Percentiles rank a stretch among this genome's conserved stretches.
These are phyloP conservation scores for Xyrichtys novacula DNA, from an alignment of 2,797 vertebrate genomes.

Conservation along the genomic window DNA sequence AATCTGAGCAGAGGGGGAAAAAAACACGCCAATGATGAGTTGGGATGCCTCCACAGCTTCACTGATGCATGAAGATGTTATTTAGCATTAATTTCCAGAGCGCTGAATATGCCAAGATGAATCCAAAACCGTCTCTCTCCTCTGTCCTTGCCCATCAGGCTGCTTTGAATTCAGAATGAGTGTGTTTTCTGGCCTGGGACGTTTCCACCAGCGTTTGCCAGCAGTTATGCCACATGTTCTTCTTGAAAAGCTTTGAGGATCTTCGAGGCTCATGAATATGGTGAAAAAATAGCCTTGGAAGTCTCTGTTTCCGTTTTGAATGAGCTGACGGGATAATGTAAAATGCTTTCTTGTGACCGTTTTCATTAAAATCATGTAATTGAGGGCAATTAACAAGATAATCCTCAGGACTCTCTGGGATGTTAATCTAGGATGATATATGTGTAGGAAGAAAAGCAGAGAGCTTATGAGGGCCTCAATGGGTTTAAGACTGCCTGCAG, in stretches of 20 bases:
- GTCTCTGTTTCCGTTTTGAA: constrained; percentile 40
- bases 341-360: constrained; percentile 39
- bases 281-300: constrained; percentile 66
- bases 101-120: constrained; percentile 39
- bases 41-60: constrained; percentile 30
- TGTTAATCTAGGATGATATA: constrained; percentile 17
- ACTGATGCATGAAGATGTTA: constrained; percentile 57
- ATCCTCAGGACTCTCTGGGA: constrained; percentile 8
- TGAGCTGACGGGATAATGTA: constrained; percentile 40
- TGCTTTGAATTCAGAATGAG: constrained; percentile 54
- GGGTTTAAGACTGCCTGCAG: not conserved
- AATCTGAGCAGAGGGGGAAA: constrained; percentile 21
- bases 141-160: constrained; percentile 38
- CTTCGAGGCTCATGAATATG: constrained; percentile 75
- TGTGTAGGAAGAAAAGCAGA: constrained; percentile 19
- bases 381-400: constrained; percentile 48
- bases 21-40: constrained; percentile 43
- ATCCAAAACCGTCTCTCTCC: constrained; percentile 33
- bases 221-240: constrained; percentile 63
- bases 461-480: constrained; percentile 15
- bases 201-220: constrained; percentile 62
- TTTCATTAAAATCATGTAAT: constrained; percentile 55
- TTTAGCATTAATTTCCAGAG: constrained; percentile 63
- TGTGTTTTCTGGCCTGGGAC: constrained; percentile 63
- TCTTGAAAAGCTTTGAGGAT: constrained; percentile 74